Evolutionary conservation across 1,140 invertebrate genomes (phyloP).

Genomic region (Habropoda laboriosa): DNA sequence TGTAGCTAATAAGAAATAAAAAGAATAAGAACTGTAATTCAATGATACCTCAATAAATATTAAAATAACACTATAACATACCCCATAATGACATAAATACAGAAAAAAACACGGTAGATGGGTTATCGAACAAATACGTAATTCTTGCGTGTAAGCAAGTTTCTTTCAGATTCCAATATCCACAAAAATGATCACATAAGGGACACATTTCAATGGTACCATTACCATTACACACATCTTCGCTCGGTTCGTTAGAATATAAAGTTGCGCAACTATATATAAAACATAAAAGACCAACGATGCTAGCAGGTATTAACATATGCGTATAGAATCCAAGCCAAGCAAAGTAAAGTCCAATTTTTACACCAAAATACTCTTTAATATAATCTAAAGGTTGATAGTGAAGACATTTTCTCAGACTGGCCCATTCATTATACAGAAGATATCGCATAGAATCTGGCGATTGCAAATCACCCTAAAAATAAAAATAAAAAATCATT

Average conservation of each 20-base stretch:
- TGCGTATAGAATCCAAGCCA: slow-evolving; percentile 98
- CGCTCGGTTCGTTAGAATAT: slow-evolving; percentile 87
- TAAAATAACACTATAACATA: slow-evolving; percentile 64
- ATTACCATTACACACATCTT: slow-evolving; percentile 90
- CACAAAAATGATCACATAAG: slow-evolving; percentile 91
- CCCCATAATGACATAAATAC: slow-evolving; percentile 99
- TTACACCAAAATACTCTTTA: slow-evolving; percentile 96
- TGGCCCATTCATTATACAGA: slow-evolving; percentile 93
- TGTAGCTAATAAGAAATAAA: slow-evolving; percentile 83
- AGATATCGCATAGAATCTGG: slow-evolving; percentile 88
- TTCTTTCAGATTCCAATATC: slow-evolving; percentile 93
- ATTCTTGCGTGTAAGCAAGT: slow-evolving; percentile 93
- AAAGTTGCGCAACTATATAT: slow-evolving; percentile 90
- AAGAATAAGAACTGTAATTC: slow-evolving; percentile 5
- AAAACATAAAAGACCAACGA: slow-evolving; percentile 92
- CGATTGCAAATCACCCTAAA: slow-evolving; percentile 87
- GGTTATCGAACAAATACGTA: slow-evolving; percentile 98
- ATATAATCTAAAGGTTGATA: slow-evolving; percentile 95
- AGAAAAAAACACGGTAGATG: slow-evolving; percentile 95
- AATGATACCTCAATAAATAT: background rate
- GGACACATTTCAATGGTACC: slow-evolving; percentile 90
- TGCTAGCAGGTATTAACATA: slow-evolving; percentile 93
- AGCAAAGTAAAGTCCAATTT: slow-evolving; percentile 97
- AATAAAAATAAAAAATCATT: slow-evolving; percentile 28
- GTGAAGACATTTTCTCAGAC: slow-evolving; percentile 89